Percentiles rank a stretch among this genome's conserved stretches.
phyloP scores from a whole-genome alignment of 2,888 invertebrate species.

The Chironomus riparius region DNA sequence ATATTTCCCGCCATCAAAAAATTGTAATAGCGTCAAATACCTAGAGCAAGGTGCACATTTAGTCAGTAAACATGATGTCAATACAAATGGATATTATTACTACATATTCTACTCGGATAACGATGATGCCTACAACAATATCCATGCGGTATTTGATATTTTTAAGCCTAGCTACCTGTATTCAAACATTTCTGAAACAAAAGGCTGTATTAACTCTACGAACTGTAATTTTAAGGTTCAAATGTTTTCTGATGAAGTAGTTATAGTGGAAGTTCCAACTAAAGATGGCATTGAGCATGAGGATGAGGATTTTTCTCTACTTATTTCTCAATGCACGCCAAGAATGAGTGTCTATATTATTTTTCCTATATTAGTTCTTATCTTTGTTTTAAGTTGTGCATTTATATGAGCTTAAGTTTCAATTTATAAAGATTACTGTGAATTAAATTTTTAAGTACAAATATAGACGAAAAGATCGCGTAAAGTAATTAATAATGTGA shows the following conservation, averaged over 20 bases:
- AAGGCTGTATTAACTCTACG: conserved; percentile 66
- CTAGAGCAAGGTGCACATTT: conserved; percentile 57
- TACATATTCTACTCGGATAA: conserved; percentile 85
- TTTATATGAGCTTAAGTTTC: conserved; percentile 52
- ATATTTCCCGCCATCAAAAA: conserved; percentile 57
- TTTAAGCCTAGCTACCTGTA: conserved; percentile 76
- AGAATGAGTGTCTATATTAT: conserved; percentile 68
- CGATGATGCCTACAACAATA: conserved; percentile 67
- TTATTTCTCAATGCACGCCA: conserved; percentile 71
- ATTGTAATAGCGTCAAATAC: conserved; percentile 60
- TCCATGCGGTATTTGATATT: conserved; percentile 76
- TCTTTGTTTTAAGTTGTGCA: conserved; percentile 69
- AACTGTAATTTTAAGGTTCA: conserved; percentile 62
- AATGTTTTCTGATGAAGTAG: conserved; percentile 60
- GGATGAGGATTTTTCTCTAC: conserved; percentile 59
- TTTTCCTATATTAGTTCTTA: conserved; percentile 66
- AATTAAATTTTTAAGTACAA: too few species aligned
- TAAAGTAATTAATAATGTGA: too few species aligned
- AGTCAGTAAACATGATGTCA: conserved; percentile 59
- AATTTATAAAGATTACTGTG: too few species aligned
- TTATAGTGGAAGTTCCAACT: conserved; percentile 79
- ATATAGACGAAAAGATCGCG: too few species aligned
- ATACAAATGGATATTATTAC: conserved; percentile 74
- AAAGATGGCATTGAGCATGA: conserved; percentile 70
- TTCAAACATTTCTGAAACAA: conserved; percentile 55